Percentiles rank a stretch among this genome's conserved stretches.
Evolutionary conservation across 2,797 vertebrate genomes (phyloP).

Genomic region (Meda fulgida): DNA sequence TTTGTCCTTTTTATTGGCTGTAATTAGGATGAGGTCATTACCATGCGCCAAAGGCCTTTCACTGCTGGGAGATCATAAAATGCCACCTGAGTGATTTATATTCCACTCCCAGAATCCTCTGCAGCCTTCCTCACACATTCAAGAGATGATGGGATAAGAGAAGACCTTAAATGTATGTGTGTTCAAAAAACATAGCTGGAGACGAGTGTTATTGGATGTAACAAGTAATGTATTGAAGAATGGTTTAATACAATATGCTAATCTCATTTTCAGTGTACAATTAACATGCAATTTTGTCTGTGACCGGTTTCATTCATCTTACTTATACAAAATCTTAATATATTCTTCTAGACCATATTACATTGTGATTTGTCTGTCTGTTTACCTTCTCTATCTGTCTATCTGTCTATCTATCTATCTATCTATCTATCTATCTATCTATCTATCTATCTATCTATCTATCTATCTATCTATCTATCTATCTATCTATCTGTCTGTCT

Average conservation of each 20-base stretch:
- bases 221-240: neutral
- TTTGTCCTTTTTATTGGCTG: slow-evolving; percentile 55
- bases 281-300: slow-evolving; percentile 18
- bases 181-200: neutral
- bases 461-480: neutral
- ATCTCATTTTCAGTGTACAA: neutral
- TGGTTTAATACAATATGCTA: neutral
- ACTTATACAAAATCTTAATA: neutral
- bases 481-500: neutral
- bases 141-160: slow-evolving; percentile 27
- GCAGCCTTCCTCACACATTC: slow-evolving; percentile 31
- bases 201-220: neutral
- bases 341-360: neutral
- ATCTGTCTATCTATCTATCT: neutral
- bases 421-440: neutral
- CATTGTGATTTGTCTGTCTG: neutral
- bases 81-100: slow-evolving; percentile 48
- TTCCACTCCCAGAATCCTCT: slow-evolving; percentile 43
- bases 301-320: neutral
- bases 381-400: neutral
- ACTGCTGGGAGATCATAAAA: slow-evolving; percentile 54
- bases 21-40: slow-evolving; percentile 55
- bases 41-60: slow-evolving; percentile 54
- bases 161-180: slow-evolving; percentile 18
- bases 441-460: neutral